Evolutionary conservation across 2,888 invertebrate genomes (phyloP), one percentile per base, ranked within the genome.

Genomic region (Meloe dianella): DNA sequence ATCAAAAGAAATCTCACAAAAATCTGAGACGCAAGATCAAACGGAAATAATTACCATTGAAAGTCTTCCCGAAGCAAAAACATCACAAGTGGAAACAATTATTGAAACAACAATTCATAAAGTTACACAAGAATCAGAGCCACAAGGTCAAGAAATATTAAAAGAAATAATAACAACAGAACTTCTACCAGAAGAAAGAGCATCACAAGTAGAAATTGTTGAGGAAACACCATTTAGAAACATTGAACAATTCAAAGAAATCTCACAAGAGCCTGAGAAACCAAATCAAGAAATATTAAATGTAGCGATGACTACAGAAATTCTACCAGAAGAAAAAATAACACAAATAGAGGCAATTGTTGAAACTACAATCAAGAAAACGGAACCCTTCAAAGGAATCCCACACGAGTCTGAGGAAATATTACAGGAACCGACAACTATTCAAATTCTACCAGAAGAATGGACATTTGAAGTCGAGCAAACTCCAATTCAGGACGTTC

Each of bases 251-350:
- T 41, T 41, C 17, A 41, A 41, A n/a, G 41, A 41, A 41, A 41
- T 41, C 6, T 17, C 8, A n/a, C 41, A n/a, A 8, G 41, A 41
- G 41, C 2, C 12, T 35, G 35, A 35, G 1, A 35, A 12, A 14
- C 12, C 3, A 12, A 14, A 35, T 14, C 14, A 14, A 14, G 14
- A 14, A 14, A 14, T 14, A 35, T 14, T 14, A 35, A 14, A 35
- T 3, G 14, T 27, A 58, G 35, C 57, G 10, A 59, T 29, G 3
- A 32, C 58, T 2, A 47, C 64, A 51, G 63, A 66, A 57, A 60
- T 38, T 41, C 17, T 57, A 24, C 29, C 62, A 41, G 63, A 66
- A 60, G 60, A 59, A 63, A n/a, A 67, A 61, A 24, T 32, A n/a
- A 20, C 58, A 24, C 20, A 58, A 27, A 35, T 51, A 24, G 61